Conservation (phyloP, 2,797 vertebrate species). For the Sitta carolinensis region DNA sequence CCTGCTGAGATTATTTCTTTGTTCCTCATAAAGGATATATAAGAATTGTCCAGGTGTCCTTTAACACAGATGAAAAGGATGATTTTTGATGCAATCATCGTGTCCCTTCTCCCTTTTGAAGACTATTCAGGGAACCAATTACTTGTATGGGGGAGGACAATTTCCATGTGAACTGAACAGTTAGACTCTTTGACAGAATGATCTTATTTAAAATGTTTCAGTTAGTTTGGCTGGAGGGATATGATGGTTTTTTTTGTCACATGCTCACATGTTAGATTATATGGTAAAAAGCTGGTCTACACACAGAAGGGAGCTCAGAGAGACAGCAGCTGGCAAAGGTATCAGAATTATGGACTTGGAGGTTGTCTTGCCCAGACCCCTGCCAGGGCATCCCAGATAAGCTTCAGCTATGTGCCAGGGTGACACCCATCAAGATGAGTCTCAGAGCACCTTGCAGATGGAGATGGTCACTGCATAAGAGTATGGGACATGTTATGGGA, state of each 20-base stretch:
- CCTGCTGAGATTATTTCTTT: slow-evolving; percentile 26
- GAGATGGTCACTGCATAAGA: background rate
- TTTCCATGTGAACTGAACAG: background rate
- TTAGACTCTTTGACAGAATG: background rate
- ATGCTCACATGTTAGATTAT: background rate
- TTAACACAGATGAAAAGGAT: slow-evolving; percentile 15
- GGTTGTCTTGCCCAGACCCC: background rate
- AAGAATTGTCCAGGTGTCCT: slow-evolving; percentile 7
- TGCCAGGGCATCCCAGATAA: background rate
- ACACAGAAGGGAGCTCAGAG: background rate
- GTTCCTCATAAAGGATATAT: background rate
- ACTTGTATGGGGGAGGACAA: background rate
- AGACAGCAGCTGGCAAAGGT: background rate
- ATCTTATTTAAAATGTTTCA: slow-evolving; percentile 4
- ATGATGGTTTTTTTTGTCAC: background rate
- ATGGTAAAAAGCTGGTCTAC: background rate
- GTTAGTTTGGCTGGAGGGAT: background rate
- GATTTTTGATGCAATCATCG: background rate
- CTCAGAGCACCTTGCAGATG: background rate
- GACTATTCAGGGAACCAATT: slow-evolving; percentile 24
- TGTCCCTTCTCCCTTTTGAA: slow-evolving; percentile 6
- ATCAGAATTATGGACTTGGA: background rate
- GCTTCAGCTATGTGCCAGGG: background rate
- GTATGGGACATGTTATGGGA: accelerated
- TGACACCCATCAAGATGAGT: background rate